phyloP scores from a whole-genome alignment of 2,888 invertebrate species.

The Drosophila greeni region DNA sequence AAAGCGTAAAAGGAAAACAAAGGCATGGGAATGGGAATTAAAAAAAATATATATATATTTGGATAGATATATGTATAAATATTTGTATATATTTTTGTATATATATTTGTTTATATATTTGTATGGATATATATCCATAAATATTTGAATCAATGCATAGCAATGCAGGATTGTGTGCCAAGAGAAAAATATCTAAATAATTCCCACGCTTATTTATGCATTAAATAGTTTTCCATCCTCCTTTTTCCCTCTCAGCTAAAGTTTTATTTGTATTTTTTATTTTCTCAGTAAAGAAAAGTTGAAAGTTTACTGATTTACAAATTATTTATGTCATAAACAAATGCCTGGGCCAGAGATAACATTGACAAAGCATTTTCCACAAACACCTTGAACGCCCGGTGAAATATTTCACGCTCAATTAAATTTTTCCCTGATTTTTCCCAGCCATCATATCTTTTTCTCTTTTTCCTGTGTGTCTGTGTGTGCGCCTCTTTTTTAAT shows the following conservation, averaged over 20 bases:
- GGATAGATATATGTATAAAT: too few species aligned
- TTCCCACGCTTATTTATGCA: slow-evolving; percentile 15
- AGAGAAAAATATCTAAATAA: slow-evolving; percentile 15
- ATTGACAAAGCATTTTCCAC: slow-evolving; percentile 21
- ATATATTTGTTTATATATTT: too few species aligned
- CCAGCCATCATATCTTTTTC: slow-evolving; percentile 1
- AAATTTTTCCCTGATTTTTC: slow-evolving; percentile 51
- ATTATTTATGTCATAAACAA: slow-evolving; percentile 31
- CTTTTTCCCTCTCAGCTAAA: too few species aligned
- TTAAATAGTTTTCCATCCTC: background rate
- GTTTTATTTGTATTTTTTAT: background rate
- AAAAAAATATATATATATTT: background rate
- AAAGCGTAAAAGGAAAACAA: background rate
- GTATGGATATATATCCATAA: too few species aligned
- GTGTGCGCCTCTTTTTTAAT: background rate
- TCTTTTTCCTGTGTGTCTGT: background rate
- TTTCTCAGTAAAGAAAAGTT: background rate
- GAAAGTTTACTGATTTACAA: slow-evolving; percentile 24
- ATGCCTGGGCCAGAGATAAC: slow-evolving; percentile 10
- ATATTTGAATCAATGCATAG: slow-evolving; percentile 4
- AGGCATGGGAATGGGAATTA: background rate
- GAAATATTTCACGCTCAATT: slow-evolving; percentile 68
- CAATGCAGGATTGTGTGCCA: background rate
- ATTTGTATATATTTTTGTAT: too few species aligned
- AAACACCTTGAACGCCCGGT: slow-evolving; percentile 17